A percentile compares a stretch with the other conserved stretches of the same genome.
Evolutionary conservation across 2,888 invertebrate genomes (phyloP).

Genomic region (Nomada fucata): DNA sequence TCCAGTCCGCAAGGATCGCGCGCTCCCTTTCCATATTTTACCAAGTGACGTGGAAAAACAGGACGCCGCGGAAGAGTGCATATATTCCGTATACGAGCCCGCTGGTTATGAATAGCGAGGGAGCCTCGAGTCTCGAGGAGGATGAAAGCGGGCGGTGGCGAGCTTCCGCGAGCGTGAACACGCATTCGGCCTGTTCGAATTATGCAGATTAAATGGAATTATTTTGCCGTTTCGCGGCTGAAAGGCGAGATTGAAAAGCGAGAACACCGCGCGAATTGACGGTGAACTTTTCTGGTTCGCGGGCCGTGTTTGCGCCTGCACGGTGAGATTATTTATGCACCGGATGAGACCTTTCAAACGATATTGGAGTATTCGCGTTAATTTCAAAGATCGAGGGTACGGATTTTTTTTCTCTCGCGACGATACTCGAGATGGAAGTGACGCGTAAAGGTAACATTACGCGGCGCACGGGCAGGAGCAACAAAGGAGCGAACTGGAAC

Average conservation of each 20-base stretch:
- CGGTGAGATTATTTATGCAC: neutral
- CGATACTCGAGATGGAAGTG: no score
- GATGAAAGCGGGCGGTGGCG: conserved; percentile 8
- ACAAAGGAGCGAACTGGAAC: no score
- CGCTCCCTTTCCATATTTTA: neutral
- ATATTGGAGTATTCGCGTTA: neutral
- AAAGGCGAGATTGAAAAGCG: conserved; percentile 43
- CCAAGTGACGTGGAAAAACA: neutral
- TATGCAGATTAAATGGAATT: conserved; percentile 56
- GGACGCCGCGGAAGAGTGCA: neutral
- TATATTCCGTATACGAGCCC: neutral
- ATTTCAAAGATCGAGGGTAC: no score
- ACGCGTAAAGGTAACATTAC: no score
- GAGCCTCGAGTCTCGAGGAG: neutral
- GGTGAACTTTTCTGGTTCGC: conserved; percentile 39
- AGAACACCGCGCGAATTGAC: conserved; percentile 9
- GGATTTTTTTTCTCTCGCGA: no score
- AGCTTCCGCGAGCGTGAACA: neutral
- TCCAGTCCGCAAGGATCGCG: neutral
- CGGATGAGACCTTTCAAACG: neutral
- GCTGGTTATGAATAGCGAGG: conserved; percentile 2
- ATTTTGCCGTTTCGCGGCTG: conserved; percentile 46
- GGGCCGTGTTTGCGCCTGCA: neutral
- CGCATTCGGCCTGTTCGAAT: conserved; percentile 35
- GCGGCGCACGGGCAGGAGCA: no score